A percentile compares a stretch with the other conserved stretches of the same genome.
These are phyloP conservation scores for Myotis findleyi DNA, from an alignment of 2,797 vertebrate species.

Conservation along the genomic window DNA sequence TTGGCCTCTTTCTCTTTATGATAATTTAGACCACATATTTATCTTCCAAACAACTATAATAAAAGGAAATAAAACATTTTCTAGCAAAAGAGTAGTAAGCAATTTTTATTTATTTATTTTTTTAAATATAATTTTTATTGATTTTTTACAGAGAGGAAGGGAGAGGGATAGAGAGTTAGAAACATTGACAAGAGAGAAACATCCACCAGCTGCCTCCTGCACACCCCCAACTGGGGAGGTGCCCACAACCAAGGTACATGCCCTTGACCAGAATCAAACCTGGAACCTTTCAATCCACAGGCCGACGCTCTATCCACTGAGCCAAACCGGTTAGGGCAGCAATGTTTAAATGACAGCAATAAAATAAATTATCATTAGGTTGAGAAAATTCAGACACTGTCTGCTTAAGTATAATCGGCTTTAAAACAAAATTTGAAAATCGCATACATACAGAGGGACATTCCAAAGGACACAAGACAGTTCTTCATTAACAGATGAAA, in stretches of 20 bases:
- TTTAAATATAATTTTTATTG: too few species aligned
- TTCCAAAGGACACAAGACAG: not conserved
- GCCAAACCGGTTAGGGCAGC: too few species aligned
- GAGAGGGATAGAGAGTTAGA: too few species aligned
- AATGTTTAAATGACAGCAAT: not conserved
- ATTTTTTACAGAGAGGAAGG: too few species aligned
- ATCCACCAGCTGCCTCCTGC: too few species aligned
- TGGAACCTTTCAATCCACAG: too few species aligned
- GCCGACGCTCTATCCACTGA: too few species aligned
- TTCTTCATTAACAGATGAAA: not conserved
- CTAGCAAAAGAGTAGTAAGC: not conserved
- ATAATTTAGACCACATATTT: not conserved
- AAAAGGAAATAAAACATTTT: constrained; percentile 19
- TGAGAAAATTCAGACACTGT: not conserved
- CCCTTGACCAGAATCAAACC: too few species aligned
- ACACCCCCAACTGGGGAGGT: too few species aligned
- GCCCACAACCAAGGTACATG: too few species aligned
- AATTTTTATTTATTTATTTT: not conserved
- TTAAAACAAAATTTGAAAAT: not conserved
- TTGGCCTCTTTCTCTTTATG: not conserved
- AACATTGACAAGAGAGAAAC: too few species aligned
- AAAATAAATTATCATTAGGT: not conserved
- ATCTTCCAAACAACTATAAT: not conserved
- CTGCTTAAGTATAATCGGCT: not conserved
- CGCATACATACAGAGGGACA: not conserved